Evolutionary conservation across 2,888 invertebrate genomes (phyloP), one percentile per base, ranked within the genome.

Genomic region (Polydrusus tereticollis): DNA sequence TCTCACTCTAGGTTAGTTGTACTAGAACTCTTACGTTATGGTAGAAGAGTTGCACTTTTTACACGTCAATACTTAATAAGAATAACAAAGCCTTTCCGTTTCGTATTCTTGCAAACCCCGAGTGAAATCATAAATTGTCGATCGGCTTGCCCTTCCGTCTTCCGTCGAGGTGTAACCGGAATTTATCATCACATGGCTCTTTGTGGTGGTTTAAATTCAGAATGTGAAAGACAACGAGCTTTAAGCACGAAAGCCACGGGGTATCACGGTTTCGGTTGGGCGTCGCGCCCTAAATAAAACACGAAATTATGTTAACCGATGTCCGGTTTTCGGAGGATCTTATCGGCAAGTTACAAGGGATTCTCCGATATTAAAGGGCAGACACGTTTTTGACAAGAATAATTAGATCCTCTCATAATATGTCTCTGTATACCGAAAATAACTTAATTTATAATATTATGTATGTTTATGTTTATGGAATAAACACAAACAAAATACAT

Each of bases 201-300:
- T 67, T 47, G 59, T 57, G 58, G 36, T 65, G 58, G 70, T 70
- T 70, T 64, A 70, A 70, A 70, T 70, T 70, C 70, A 43, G 70
- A 70, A 64, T 64, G 23, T 29, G 57, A 41, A 38, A 57, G 63
- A 63, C 69, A 69, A 69, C 26, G 69, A 57, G 43, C 57, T 41
- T 41, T 18, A 12, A 14, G 29, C 70, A 58, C 69, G 69, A 57
- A 69, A 69, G 63, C 69, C 69, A 55, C 41, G 23, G 70, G 50
- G 36, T 71, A 64, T 67, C 63, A 72, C 67, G 43, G 58, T 36
- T 58, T 64, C 16, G 41, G 62, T 38, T 26, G 67, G 23, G 62
- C 67, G 29, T 63, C 62, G 10, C 63, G 38, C 57, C 63, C 67
- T 63, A 72, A 62, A 72, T 72, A 72, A 72, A 67, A 72, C 72